Evolutionary conservation across 1,140 invertebrate genomes (phyloP), one percentile per base, ranked within the genome.

Genomic region (Fopius arisanus): DNA sequence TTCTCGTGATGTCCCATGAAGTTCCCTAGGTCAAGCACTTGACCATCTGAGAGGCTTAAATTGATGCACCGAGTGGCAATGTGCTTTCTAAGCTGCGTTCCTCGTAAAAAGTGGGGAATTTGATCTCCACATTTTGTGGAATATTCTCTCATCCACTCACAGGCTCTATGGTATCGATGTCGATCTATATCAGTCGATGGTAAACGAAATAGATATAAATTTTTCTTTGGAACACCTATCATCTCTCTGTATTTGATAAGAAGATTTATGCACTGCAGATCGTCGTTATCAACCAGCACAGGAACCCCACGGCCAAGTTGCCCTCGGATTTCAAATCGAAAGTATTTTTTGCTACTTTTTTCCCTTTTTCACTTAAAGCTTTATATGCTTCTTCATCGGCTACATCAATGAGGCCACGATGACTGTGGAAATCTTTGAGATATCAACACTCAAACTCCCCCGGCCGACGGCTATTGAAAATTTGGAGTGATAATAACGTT

Each of bases 391-490:
- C 73, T 63, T 40, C 37, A 12, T 75, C 29, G 28, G 48, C 59
- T 9, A 68, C 12, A 1, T 65, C 41, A n/a, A 73, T 51, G 19
- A 77, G 19, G 14, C 51, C 31, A 19, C 67, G 37, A 21, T 68
- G 29, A 19, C 37, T 62, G 1, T 65, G 33, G 14, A 71, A 78
- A 68, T 78, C 72, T 6, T 69, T 48, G 10, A 78, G 65, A 26
- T 48, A 28, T 1, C 75, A 3, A 28, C 75, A 54, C 31, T 78
- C 75, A 0, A 75, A 29, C 54, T 77, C 75, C 1, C 75, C 75
- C 3, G 73, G 70, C 29, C 75, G 3, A 5, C 77, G 54, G 0
- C 73, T 62, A 69, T 78, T 78, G 63, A 77, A 78, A 1, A 74
- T 0, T 54, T 74, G 67, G 10, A 77, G 10, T 1, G 43, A 65